phyloP scores from a whole-genome alignment of 2,113 vertebrate species.

The Cyprinus carpio region DNA sequence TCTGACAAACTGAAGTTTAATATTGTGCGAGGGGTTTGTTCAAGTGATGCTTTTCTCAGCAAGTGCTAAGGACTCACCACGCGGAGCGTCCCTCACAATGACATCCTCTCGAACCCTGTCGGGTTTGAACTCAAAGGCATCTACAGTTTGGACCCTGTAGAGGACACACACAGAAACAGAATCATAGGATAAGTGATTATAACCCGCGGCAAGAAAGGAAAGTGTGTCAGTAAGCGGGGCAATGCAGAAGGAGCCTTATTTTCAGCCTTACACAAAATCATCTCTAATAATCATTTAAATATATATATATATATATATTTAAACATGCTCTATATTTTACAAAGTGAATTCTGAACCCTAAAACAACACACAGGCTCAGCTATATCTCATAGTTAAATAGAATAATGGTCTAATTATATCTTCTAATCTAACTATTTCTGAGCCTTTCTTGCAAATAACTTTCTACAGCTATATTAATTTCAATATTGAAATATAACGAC shows the following conservation, averaged over 20 bases:
- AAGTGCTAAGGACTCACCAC: constrained; percentile 29
- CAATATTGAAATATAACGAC: too few species aligned
- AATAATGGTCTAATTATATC: too few species aligned
- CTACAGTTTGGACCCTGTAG: constrained; percentile 35
- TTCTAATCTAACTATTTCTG: too few species aligned
- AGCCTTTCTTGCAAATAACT: too few species aligned
- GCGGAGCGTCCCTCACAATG: constrained; percentile 33
- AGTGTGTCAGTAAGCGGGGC: neutral
- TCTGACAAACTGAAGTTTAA: neutral
- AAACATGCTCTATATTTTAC: too few species aligned
- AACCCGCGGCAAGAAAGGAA: neutral
- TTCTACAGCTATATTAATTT: too few species aligned
- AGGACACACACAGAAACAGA: constrained; percentile 26
- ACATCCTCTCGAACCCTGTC: constrained; percentile 42
- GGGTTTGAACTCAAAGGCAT: constrained; percentile 18
- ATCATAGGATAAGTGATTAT: neutral
- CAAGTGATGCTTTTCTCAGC: neutral
- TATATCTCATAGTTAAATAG: neutral
- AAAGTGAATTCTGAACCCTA: too few species aligned
- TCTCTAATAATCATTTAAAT: neutral
- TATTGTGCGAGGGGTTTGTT: neutral
- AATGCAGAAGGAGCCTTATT: neutral
- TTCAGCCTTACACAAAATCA: neutral
- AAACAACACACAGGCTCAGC: neutral
- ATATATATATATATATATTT: neutral